Percentiles rank a stretch among this genome's conserved stretches.
These are phyloP conservation scores for Drymonia ruficornis DNA, from an alignment of 2,888 invertebrate species.

Conservation along the genomic window DNA sequence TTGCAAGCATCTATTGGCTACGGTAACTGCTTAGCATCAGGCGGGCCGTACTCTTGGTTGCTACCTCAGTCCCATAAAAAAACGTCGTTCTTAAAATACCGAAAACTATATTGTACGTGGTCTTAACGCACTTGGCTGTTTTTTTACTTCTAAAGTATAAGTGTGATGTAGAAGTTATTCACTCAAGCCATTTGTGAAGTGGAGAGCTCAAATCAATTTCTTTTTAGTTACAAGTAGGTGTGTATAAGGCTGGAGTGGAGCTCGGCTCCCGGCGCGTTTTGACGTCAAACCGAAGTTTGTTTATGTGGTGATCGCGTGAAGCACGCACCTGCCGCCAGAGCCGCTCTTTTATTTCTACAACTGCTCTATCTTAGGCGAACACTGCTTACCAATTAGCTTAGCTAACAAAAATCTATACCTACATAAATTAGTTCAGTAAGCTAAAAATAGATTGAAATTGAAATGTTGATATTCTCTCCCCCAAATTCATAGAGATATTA, in stretches of 20 bases:
- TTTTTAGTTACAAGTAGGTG: constrained; percentile 11
- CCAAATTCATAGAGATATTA: too few relatives aligned
- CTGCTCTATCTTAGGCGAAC: constrained; percentile 38
- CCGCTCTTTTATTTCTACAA: constrained; percentile 33
- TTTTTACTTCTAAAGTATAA: background rate
- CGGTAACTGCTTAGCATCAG: too few relatives aligned
- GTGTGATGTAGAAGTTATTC: background rate
- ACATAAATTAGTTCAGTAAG: too few relatives aligned
- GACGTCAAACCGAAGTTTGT: constrained; percentile 54
- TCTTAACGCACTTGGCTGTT: too few relatives aligned
- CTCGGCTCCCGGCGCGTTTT: constrained; percentile 23
- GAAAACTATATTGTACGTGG: too few relatives aligned
- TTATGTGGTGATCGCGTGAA: constrained; percentile 57
- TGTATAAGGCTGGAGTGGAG: constrained; percentile 4
- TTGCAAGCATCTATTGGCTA: too few relatives aligned
- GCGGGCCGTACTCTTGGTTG: too few relatives aligned
- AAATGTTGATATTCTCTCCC: too few relatives aligned
- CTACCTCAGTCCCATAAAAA: too few relatives aligned
- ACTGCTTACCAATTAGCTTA: background rate
- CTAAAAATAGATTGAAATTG: too few relatives aligned
- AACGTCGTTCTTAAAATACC: too few relatives aligned
- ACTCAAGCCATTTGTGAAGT: background rate
- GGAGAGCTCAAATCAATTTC: constrained; percentile 5
- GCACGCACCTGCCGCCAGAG: constrained; percentile 47
- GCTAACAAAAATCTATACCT: background rate